Base-by-base conservation (phyloP, 2,113 vertebrate genomes). In the Pedionomus torquatus region DNA sequence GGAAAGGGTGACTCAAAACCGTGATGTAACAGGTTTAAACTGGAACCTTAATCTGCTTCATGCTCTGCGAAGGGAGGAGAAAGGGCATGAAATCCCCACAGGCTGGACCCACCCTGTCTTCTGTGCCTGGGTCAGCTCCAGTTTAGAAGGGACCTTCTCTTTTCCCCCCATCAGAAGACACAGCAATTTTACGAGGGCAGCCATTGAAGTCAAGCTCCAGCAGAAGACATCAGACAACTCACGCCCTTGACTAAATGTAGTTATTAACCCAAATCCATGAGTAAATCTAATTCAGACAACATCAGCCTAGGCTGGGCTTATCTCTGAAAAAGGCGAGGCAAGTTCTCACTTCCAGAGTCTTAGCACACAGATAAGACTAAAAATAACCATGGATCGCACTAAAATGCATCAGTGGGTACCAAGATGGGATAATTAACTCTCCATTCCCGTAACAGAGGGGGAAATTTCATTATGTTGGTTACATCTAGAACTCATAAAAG, bases 1-100 rank as follows among this genome's bases (percentile, higher is more conserved):
- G 96, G 95, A 96, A 97, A 93, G 0, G 5, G 70, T 95, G 94
- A 97, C 89, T 96, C 81, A 83, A 64, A 70, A 82, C 58, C 14
- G 87, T 79, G 96, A 96, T 87, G 94, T 77, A 79, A 95, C 58
- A 35, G 91, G 68, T 93, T 71, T 68, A 39, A 69, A 77, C 28
- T 84, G 81, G 61, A 89, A 49, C 77, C 70, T 85, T 54, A 57
- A 83, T 83, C 49, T 64, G 66, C 85, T 75, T 58, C 16, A 10
- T 15, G 46, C 48, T 46, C 83, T 69, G 80, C 69, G 79, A 57
- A 87, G 61, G 83, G 72, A 93, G 83, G 83, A 81, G 83, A 92
- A 83, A 90, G 77, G 90, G 89, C 83, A 68, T 4, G 0, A 89
- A 87, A 94, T 74, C 91, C 87, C 61, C 35, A 21, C 10, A 57